Base-by-base conservation (phyloP, 2,113 vertebrate genomes). In the Pterocles orientalis region DNA sequence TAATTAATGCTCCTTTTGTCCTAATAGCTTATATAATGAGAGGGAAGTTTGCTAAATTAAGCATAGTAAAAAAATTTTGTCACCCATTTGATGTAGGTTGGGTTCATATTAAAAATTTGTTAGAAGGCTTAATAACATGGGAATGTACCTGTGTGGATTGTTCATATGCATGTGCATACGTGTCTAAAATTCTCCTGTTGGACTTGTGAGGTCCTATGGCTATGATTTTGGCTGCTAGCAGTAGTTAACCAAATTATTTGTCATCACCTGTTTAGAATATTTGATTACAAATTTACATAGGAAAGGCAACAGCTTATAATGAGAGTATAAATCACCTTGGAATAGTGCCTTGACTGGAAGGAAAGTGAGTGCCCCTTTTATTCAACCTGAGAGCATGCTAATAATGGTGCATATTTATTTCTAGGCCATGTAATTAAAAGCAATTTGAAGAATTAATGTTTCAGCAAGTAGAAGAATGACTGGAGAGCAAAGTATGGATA, bases 281-380 rank as follows among this genome's bases (percentile, higher is more conserved):
- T 95, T 98, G 97, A 98, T 98, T 98, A 95, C 93, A 95, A 85
- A 98, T 98, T 98, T 98, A 97, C 97, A 97, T 91, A 97, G 93
- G 79, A 88, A 97, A 98, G 62, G 91, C 95, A 98, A 94, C 94
- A 97, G 92, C 92, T 85, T 85, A 29, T 97, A 98, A 98, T 96
- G 96, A 98, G 96, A 92, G 51, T 88, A 75, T 95, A 97, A 98
- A 97, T 98, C 97, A 97, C 92, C 88, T 97, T 97, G 89, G 95
- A 95, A 93, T 91, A 94, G n/a, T 91, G 61, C 64, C 76, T 97
- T 98, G 93, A 80, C 66, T 97, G 95, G 90, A 96, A 87, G 82
- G 93, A 96, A 96, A 96, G 94, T 65, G 72, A 92, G 69, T 36
- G 83, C 15, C 83, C 80, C 89, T 95, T 94, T 54, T 91, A 76